phyloP scores from a whole-genome alignment of 2,113 vertebrate species.

The Aix galericulata region DNA sequence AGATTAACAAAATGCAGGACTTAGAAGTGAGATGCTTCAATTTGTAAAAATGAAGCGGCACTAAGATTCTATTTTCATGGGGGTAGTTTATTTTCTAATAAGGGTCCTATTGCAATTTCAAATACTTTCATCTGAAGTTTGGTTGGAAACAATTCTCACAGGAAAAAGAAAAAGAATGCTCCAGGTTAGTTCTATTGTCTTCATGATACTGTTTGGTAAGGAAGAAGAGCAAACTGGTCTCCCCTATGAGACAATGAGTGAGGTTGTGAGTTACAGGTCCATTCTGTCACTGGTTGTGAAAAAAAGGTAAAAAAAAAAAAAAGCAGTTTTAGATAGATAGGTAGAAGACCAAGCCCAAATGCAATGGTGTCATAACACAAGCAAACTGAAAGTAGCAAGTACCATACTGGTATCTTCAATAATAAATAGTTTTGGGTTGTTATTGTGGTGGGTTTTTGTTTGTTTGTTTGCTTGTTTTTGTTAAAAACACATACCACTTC shows the following conservation, averaged over 20 bases:
- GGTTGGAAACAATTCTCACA: not conserved
- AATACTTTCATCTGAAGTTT: not conserved
- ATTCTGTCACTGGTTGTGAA: not conserved
- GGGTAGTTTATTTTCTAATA: not conserved
- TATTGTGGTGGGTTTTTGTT: no score
- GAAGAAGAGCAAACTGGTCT: not conserved
- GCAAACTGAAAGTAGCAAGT: not conserved
- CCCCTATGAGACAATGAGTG: not conserved
- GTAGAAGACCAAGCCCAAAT: not conserved
- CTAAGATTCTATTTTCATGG: not conserved
- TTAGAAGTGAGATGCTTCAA: not conserved
- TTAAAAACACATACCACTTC: not conserved
- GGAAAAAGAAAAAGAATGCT: not conserved
- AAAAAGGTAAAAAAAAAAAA: not conserved
- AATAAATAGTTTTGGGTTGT: not conserved
- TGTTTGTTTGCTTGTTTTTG: no score
- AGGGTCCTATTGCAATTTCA: not conserved
- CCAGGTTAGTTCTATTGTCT: not conserved
- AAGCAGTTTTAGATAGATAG: not conserved
- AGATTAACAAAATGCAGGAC: not conserved
- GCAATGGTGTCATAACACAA: not conserved
- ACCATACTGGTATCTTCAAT: not conserved
- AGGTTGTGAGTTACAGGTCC: not conserved
- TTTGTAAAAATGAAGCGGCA: not conserved
- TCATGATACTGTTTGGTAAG: not conserved